A percentile compares a stretch with the other conserved stretches of the same genome.
Evolutionary conservation across 1,140 invertebrate species (phyloP).

Genomic region (Drosophila navojoa): DNA sequence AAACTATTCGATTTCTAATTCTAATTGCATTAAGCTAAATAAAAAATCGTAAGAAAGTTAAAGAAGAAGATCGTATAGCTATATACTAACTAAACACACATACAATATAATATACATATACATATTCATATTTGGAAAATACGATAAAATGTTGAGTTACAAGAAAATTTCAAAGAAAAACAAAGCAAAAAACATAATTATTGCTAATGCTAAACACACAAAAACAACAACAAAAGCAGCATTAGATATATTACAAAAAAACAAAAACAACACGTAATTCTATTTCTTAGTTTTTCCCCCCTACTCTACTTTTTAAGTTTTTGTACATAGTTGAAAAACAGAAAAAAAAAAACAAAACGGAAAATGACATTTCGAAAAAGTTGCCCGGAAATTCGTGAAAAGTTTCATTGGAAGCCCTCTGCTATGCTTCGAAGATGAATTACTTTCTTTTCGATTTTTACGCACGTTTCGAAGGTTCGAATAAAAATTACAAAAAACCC

Average conservation of each 20-base stretch:
- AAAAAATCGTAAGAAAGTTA: constrained; percentile 28
- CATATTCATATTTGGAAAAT: constrained; percentile 43
- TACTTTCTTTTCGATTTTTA: constrained; percentile 38
- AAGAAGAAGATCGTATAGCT: constrained; percentile 40
- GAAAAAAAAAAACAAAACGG: background rate
- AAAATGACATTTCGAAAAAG: constrained; percentile 58
- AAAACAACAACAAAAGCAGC: constrained; percentile 9
- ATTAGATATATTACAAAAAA: constrained; percentile 3
- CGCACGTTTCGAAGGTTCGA: constrained; percentile 31
- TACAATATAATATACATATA: constrained; percentile 34
- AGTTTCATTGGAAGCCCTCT: constrained; percentile 58
- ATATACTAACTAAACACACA: constrained; percentile 69
- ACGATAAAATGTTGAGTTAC: constrained; percentile 46
- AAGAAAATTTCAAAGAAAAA: constrained; percentile 14
- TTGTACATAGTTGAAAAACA: constrained; percentile 66
- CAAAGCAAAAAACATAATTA: background rate
- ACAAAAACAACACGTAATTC: constrained; percentile 29
- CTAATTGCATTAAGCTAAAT: constrained; percentile 71
- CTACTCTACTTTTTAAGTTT: constrained; percentile 60
- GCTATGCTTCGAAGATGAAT: constrained; percentile 57
- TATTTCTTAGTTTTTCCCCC: constrained; percentile 33
- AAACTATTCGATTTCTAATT: constrained; percentile 73
- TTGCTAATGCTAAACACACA: constrained; percentile 28
- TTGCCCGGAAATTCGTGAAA: constrained; percentile 18
- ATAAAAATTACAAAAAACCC: constrained; percentile 54